Evolutionary conservation across 2,888 invertebrate species (phyloP).

Genomic region (Drosophila rubida): DNA sequence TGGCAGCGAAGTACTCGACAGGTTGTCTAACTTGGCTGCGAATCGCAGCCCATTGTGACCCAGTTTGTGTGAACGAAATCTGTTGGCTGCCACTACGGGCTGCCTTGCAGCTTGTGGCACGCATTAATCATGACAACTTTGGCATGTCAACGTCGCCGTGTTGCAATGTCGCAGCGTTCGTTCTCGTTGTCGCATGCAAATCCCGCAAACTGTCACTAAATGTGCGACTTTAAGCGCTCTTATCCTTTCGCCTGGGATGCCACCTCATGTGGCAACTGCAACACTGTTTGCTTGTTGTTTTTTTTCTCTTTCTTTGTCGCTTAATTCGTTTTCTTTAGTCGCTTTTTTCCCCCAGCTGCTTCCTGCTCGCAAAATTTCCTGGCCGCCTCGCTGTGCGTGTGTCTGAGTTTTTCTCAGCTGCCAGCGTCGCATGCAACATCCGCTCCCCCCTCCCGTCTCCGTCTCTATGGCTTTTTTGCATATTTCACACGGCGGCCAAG

Average conservation of each 20-base stretch:
- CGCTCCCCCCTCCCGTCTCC: slow-evolving; percentile 33
- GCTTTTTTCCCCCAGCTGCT: slow-evolving; percentile 22
- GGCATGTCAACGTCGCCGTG: slow-evolving; percentile 56
- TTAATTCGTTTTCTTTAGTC: slow-evolving; percentile 23
- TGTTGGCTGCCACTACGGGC: slow-evolving; percentile 44
- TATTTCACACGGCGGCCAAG: slow-evolving; percentile 77
- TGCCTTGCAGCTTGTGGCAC: slow-evolving; percentile 61
- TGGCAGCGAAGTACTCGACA: no score
- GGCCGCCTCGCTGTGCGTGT: slow-evolving; percentile 11
- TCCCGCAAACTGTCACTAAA: slow-evolving; percentile 80
- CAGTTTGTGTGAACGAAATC: slow-evolving; percentile 42
- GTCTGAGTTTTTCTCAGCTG: slow-evolving; percentile 56
- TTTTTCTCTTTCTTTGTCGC: no score
- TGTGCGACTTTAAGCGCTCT: slow-evolving; percentile 80
- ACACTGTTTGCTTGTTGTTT: slow-evolving; percentile 24
- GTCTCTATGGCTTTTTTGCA: slow-evolving; percentile 56
- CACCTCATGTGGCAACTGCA: slow-evolving; percentile 25
- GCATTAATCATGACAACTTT: slow-evolving; percentile 78
- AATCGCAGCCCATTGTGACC: slow-evolving; percentile 52
- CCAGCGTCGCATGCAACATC: slow-evolving; percentile 70
- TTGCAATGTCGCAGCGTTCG: slow-evolving; percentile 29
- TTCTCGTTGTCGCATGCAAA: slow-evolving; percentile 60
- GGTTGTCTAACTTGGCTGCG: no score
- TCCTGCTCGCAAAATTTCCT: slow-evolving; percentile 69
- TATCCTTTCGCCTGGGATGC: slow-evolving; percentile 61